A percentile compares a stretch with the other conserved stretches of the same genome.
Conservation (phyloP, 1,140 invertebrate genomes). For the Uloborus diversus region DNA sequence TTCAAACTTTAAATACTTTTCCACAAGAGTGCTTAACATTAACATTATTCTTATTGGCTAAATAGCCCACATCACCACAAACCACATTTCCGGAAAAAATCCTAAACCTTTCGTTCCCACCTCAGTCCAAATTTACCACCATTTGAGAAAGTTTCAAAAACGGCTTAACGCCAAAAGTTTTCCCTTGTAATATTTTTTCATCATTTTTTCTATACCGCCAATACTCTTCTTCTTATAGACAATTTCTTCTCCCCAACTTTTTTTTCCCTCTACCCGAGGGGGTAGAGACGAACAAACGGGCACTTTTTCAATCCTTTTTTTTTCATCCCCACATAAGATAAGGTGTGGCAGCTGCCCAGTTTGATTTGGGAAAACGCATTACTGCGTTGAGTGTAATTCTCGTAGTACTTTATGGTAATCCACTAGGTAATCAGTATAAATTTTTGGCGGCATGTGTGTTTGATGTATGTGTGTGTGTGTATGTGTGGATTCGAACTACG, state of each 20-base stretch:
- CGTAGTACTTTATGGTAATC: constrained; percentile 56
- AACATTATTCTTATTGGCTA: constrained; percentile 13
- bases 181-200: background rate
- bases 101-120: background rate
- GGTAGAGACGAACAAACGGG: background rate
- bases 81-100: background rate
- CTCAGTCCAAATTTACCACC: constrained; percentile 46
- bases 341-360: constrained; percentile 47
- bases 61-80: background rate
- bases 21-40: constrained; percentile 33
- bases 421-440: constrained; percentile 52
- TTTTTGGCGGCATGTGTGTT: constrained; percentile 55
- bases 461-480: constrained; percentile 46
- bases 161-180: constrained; percentile 22
- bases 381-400: constrained; percentile 50
- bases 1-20: too few relatives aligned
- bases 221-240: constrained; percentile 4
- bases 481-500: constrained; percentile 38
- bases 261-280: constrained; percentile 5
- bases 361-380: constrained; percentile 54
- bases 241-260: constrained; percentile 9
- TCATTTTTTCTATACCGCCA: background rate
- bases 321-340: constrained; percentile 43
- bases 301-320: background rate
- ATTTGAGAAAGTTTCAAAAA: constrained; percentile 54